Evolutionary conservation across 2,113 vertebrate genomes (phyloP).

Genomic region (Lampris incognitus): DNA sequence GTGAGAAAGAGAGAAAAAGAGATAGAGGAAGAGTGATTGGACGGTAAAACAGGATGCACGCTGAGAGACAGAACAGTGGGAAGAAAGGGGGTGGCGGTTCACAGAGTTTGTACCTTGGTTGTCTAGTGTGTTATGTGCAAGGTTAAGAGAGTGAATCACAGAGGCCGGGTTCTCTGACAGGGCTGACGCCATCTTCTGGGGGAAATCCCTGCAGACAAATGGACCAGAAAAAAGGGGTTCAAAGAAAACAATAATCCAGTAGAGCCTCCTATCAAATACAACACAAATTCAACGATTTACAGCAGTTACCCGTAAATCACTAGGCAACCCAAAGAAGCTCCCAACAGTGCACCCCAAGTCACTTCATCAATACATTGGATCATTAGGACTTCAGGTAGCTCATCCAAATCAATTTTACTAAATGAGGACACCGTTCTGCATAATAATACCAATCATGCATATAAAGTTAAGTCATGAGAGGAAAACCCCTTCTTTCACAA

Average conservation of each 20-base stretch:
- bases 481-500: conserved; percentile 41
- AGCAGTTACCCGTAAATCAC: background rate
- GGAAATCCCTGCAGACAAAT: conserved; percentile 85
- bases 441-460: conserved; percentile 40
- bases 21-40: background rate
- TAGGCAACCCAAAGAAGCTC: background rate
- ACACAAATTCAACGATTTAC: conserved; percentile 8
- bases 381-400: conserved; percentile 33
- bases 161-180: conserved; percentile 89
- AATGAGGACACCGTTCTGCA: conserved; percentile 42
- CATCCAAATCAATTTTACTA: conserved; percentile 61
- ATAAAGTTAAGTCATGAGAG: conserved; percentile 30
- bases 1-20: conserved; percentile 36
- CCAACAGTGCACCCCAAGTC: background rate
- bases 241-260: background rate
- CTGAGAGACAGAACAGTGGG: conserved; percentile 14
- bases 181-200: conserved; percentile 89
- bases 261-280: background rate
- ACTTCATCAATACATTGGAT: conserved; percentile 54
- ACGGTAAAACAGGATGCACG: conserved; percentile 18
- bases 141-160: conserved; percentile 88
- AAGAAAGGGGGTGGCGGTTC: conserved; percentile 6
- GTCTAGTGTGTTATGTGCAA: conserved; percentile 91
- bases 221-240: background rate
- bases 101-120: conserved; percentile 86